These are phyloP conservation scores for Pontoporia blainvillei DNA, from an alignment of 2,113 vertebrate species.

Conservation along the genomic window DNA sequence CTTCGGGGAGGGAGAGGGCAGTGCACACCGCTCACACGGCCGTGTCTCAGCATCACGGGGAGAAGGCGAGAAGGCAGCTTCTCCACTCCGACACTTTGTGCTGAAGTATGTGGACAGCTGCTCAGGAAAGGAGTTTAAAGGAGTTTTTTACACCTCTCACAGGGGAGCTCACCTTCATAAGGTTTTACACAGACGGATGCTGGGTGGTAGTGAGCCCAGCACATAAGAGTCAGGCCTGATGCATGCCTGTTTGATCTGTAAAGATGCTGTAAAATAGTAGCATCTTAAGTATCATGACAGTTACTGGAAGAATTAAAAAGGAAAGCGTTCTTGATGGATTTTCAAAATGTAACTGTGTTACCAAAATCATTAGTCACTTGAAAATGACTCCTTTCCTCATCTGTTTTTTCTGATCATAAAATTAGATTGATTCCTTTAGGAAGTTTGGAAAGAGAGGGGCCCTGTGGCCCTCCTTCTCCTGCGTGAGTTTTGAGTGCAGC, in stretches of 20 bases:
- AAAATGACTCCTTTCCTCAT: not conserved
- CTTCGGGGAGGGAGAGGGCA: not conserved
- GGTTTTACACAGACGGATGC: not conserved
- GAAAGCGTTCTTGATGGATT: accelerated
- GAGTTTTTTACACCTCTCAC: not conserved
- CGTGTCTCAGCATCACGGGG: accelerated
- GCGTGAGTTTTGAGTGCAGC: not conserved
- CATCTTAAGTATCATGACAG: accelerated
- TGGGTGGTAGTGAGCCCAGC: not conserved
- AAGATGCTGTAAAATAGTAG: accelerated
- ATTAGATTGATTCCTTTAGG: not conserved
- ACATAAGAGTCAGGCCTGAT: not conserved
- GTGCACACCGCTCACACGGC: not conserved
- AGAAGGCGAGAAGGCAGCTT: not conserved
- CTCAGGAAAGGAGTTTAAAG: not conserved
- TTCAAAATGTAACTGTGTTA: not conserved
- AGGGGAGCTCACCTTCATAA: not conserved
- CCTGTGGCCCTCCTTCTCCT: no score
- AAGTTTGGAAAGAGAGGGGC: not conserved
- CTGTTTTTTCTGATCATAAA: not conserved
- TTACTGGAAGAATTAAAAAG: not conserved
- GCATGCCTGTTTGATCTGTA: accelerated
- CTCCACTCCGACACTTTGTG: not conserved
- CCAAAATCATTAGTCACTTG: not conserved
- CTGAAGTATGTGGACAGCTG: accelerated